phyloP scores from a whole-genome alignment of 1,140 invertebrate genomes.

The Ceratosolen fusciceps region DNA sequence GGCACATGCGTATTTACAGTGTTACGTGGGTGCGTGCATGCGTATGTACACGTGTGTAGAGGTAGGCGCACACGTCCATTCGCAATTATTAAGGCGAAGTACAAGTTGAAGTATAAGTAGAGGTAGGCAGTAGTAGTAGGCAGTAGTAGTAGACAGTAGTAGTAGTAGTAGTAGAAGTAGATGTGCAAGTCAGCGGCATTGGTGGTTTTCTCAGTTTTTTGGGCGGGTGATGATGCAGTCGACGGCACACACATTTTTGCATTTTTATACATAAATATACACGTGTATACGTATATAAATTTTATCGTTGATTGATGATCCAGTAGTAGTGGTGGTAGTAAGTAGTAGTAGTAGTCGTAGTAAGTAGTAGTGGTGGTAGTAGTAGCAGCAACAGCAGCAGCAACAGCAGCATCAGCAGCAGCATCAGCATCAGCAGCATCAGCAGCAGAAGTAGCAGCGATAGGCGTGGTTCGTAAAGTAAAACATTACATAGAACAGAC shows the following conservation, averaged over 20 bases:
- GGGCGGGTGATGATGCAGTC: conserved; percentile 24
- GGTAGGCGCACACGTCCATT: conserved; percentile 28
- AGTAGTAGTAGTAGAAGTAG: conserved; percentile 31
- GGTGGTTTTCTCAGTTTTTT: conserved; percentile 7
- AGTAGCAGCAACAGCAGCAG: conserved; percentile 57
- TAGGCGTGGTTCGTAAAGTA: conserved; percentile 67
- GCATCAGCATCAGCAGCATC: too few species aligned
- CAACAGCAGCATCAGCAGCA: too few species aligned
- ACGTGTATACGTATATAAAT: conserved; percentile 19
- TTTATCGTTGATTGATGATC: conserved; percentile 34
- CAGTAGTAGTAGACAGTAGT: too few species aligned
- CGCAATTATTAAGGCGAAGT: conserved; percentile 42
- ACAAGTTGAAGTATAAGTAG: conserved; percentile 44
- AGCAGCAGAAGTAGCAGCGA: conserved; percentile 63
- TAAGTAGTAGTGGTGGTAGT: conserved; percentile 44
- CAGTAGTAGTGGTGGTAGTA: conserved; percentile 38
- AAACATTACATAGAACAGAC: conserved; percentile 73
- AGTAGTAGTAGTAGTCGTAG: conserved; percentile 58
- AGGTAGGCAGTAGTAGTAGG: too few species aligned
- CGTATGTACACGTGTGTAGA: conserved; percentile 33
- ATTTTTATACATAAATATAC: not conserved
- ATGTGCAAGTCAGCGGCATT: conserved; percentile 18
- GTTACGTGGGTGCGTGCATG: too few species aligned
- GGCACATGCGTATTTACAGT: not conserved
- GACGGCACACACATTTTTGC: conserved; percentile 2